Evolutionary conservation across 2,888 invertebrate species (phyloP), one percentile per base, ranked within the genome.

Genomic region (Rhorus exstirpatorius): DNA sequence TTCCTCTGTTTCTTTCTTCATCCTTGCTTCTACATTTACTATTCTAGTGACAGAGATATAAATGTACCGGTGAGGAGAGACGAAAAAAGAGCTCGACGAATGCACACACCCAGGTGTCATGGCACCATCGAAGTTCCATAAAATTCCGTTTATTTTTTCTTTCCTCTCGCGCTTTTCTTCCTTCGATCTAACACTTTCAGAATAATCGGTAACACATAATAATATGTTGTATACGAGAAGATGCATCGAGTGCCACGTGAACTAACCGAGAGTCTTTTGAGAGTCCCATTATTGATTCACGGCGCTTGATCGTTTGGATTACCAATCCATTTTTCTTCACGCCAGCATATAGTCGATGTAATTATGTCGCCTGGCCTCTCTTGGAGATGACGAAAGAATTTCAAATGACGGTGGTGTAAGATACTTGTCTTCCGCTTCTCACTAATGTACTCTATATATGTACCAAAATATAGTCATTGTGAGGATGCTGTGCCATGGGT

Each of bases 41-140:
- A 63, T 68, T 74, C 63, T 19, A 49, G 31, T 67, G 71, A 31
- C 76, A 81, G 68, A 77, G 71, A 77, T 44, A 77, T 44, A 72
- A 67, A 77, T 76, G 60, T 70, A 24, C 19, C 19, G 1, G n/a
- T n/a, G 68, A 35, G 8, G 44, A 65, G 41, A 65, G 58, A 46
- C 49, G 65, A n/a, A 53, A 38, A 58, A 76, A 55, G 17, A 72
- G 38, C 72, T 41, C 67, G 31, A 53, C 81, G 83, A 85, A 86
- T 83, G 85, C 85, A 84, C 85, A 84, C 84, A 24, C 6, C 88
- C 88, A 88, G 88, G 88, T 88, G 88, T 84, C 83, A 84, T 3
- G 8, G 86, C 74, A 83, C 83, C 83, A 82, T 83, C 83, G 17
- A 83, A 86, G 87, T 85, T 86, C 83, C 83, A 83, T 83, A 82